Conservation (phyloP, 2,888 invertebrate genomes). For the Cancer borealis region DNA sequence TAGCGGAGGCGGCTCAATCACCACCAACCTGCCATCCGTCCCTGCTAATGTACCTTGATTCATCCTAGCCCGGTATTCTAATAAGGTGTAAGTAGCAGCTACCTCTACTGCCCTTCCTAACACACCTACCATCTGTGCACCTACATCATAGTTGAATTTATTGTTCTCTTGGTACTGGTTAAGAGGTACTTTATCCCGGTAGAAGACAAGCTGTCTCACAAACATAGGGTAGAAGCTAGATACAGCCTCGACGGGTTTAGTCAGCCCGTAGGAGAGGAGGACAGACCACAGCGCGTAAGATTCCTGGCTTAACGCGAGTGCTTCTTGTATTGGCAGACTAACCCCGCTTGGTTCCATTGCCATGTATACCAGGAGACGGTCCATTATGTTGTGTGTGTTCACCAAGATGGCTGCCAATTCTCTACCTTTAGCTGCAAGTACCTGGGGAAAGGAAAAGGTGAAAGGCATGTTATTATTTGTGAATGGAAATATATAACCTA, state of each 20-base stretch:
- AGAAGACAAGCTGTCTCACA: slow-evolving; percentile 83
- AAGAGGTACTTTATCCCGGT: slow-evolving; percentile 83
- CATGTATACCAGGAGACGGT: slow-evolving; percentile 63
- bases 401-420: slow-evolving; percentile 66
- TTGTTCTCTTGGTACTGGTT: slow-evolving; percentile 80
- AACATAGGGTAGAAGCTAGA: slow-evolving; percentile 83
- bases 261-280: slow-evolving; percentile 83
- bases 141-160: slow-evolving; percentile 83
- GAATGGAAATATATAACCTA: too few species aligned
- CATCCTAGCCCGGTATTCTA: slow-evolving; percentile 64
- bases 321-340: slow-evolving; percentile 79
- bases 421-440: slow-evolving; percentile 71
- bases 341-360: slow-evolving; percentile 79
- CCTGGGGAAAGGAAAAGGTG: slow-evolving; percentile 53
- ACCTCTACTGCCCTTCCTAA: slow-evolving; percentile 78
- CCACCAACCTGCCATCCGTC: slow-evolving; percentile 68
- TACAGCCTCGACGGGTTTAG: slow-evolving; percentile 80
- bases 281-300: slow-evolving; percentile 83
- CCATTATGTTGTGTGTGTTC: slow-evolving; percentile 68
- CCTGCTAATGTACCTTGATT: slow-evolving; percentile 78
- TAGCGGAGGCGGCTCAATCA: slow-evolving; percentile 69
- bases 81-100: slow-evolving; percentile 72
- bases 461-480: neutral
- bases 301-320: slow-evolving; percentile 79
- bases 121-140: slow-evolving; percentile 81